Evolutionary conservation across 2,113 vertebrate genomes (phyloP), one percentile per base, ranked within the genome.

Genomic region (Toxotes chatareus): DNA sequence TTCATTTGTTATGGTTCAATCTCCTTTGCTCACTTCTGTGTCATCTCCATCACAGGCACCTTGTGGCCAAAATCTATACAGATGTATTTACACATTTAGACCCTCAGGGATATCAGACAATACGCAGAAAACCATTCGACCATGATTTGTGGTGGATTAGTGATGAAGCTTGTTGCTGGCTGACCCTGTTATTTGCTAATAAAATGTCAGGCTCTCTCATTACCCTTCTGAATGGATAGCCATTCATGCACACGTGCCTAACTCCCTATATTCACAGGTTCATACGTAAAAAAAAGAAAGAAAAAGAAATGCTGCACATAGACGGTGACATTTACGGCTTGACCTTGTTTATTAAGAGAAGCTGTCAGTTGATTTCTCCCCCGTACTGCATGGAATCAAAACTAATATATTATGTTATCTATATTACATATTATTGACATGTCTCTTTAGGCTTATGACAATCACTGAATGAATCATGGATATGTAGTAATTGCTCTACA

Each of bases 161-260:
- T 17, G 60, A 32, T 34, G 66, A 71, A 51, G 60, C 59, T 57
- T 55, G 76, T 63, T 64, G 19, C 31, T 47, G 59, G 21, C 60
- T 68, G 19, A 62, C 69, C 64, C 72, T 60, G 60, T 60, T 53
- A 74, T 74, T 81, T 74, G 17, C 40, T 66, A 66, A 73, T 59
- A 51, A 73, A 74, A 56, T 61, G 53, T 59, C 59, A 70, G 56
- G 59, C 40, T n/a, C 4, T 31, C 49, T 70, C 73, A 59, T 71
- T 47, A 49, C n/a, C 38, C 49, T 2, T 69, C 10, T 76, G 38
- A 70, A 57, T 40, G 38, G 49, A 14, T 21, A 7, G 7, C 13
- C 13, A 63, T 55, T 7, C 6, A 63, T 55, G 12, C 6, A 56
- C 21, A 34, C 14, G 7, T 27, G 38, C 23, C 40, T 44, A 44